These are phyloP conservation scores for Platycheirus albimanus DNA, from an alignment of 2,888 invertebrate species.

Conservation along the genomic window DNA sequence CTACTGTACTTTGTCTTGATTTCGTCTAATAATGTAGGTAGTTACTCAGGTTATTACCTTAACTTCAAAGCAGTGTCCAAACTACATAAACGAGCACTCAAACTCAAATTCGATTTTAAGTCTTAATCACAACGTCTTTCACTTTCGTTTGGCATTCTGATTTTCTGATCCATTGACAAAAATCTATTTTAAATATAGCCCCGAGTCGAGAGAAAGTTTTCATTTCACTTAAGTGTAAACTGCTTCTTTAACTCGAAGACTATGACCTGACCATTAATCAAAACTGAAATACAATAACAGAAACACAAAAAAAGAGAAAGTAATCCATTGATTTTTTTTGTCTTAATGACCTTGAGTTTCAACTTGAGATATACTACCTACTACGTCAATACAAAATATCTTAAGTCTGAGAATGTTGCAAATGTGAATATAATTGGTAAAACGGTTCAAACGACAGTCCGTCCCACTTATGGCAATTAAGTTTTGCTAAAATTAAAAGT, in stretches of 20 bases:
- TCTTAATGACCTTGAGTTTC: conserved; percentile 20
- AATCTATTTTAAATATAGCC: background rate
- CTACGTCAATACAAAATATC: background rate
- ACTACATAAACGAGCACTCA: too few species aligned
- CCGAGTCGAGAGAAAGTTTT: background rate
- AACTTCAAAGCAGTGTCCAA: too few species aligned
- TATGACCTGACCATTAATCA: background rate
- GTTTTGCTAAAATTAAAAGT: conserved; percentile 7
- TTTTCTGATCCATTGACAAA: too few species aligned
- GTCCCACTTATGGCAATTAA: too few species aligned
- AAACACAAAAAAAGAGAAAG: conserved; percentile 2
- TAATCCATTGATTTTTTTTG: background rate
- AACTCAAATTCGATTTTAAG: too few species aligned
- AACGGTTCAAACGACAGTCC: conserved; percentile 3
- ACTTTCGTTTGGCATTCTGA: too few species aligned
- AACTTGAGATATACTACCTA: background rate
- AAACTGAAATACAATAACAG: conserved; percentile 6
- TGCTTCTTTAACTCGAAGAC: background rate
- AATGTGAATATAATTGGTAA: background rate
- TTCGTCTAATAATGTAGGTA: too few species aligned
- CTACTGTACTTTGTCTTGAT: too few species aligned
- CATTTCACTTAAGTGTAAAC: background rate
- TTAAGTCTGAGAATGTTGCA: conserved; percentile 4
- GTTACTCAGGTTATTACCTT: too few species aligned
- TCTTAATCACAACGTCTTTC: too few species aligned